A percentile compares a stretch with the other conserved stretches of the same genome.
Evolutionary conservation across 2,888 invertebrate genomes (phyloP).

Genomic region (Phania funesta): DNA sequence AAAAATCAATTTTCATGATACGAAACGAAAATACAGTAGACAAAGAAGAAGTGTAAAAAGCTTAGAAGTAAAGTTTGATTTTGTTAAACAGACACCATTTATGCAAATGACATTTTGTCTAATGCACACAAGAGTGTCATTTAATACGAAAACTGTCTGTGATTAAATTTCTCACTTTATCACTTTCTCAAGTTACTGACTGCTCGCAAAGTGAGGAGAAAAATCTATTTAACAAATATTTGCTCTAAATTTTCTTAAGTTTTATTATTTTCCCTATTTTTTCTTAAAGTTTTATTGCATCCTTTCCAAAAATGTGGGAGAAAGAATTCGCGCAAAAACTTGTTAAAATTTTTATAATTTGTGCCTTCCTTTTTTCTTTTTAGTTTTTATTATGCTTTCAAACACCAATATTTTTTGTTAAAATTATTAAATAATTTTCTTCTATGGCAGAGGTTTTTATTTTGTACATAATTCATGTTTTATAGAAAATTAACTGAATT

Average conservation of each 20-base stretch:
- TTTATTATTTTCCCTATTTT: conserved; percentile 23
- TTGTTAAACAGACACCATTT: conserved; percentile 59
- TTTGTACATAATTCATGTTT: conserved; percentile 61
- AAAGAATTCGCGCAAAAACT: conserved; percentile 33
- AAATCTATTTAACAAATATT: conserved; percentile 60
- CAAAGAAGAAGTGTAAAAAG: conserved; percentile 14
- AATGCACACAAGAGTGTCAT: conserved; percentile 49
- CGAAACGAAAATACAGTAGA: conserved; percentile 17
- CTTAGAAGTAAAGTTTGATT: conserved; percentile 53
- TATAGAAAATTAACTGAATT: conserved; percentile 65
- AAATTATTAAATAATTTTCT: conserved; percentile 38
- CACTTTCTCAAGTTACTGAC: conserved; percentile 54
- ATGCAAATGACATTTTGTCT: conserved; percentile 64
- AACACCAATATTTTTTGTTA: conserved; percentile 26
- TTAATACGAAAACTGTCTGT: conserved; percentile 65
- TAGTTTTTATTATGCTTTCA: conserved; percentile 4
- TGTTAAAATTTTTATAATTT: conserved; percentile 63
- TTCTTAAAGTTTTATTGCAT: conserved; percentile 39
- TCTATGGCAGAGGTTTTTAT: conserved; percentile 23
- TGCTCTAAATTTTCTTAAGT: conserved; percentile 54
- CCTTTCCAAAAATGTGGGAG: conserved; percentile 1
- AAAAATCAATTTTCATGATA: conserved; percentile 64
- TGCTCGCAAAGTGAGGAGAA: conserved; percentile 36
- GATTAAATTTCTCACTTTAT: conserved; percentile 67
- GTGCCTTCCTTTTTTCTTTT: conserved; percentile 2